phyloP scores from a whole-genome alignment of 1,140 invertebrate species.

The Idris sp. region DNA sequence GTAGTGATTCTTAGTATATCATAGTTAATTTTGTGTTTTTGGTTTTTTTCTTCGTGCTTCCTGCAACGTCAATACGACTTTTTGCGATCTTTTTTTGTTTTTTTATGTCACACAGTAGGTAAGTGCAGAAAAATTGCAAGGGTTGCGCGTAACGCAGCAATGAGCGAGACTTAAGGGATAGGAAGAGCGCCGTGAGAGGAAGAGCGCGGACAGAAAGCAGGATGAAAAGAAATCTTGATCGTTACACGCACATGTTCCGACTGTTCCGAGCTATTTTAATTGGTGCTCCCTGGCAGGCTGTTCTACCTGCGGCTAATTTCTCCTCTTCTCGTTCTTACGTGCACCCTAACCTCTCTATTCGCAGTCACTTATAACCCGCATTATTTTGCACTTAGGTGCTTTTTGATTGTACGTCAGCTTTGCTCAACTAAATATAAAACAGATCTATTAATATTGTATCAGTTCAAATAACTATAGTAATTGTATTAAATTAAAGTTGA shows the following conservation, averaged over 20 bases:
- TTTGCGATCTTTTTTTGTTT: constrained; percentile 8
- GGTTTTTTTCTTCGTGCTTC: constrained; percentile 2
- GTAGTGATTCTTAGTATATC: neutral
- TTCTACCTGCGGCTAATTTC: constrained; percentile 50
- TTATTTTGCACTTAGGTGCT: constrained; percentile 24
- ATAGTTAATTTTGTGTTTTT: neutral
- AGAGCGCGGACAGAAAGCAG: constrained; percentile 15
- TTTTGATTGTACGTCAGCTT: neutral
- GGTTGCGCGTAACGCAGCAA: constrained; percentile 25
- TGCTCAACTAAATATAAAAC: no score
- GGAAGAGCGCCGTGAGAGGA: constrained; percentile 18
- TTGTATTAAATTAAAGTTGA: neutral
- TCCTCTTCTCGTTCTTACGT: constrained; percentile 30
- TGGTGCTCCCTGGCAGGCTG: constrained; percentile 39
- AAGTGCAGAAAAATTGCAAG: constrained; percentile 47
- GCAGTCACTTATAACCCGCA: constrained; percentile 10
- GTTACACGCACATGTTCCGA: constrained; percentile 58
- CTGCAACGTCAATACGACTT: constrained; percentile 5
- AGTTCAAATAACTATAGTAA: no score
- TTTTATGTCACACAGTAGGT: no score
- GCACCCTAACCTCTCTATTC: constrained; percentile 42
- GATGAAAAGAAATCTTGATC: constrained; percentile 58
- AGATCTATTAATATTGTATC: no score
- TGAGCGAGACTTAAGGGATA: constrained; percentile 7
- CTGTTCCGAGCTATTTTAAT: constrained; percentile 59